These are phyloP conservation scores for Bunonema sp. DNA, from an alignment of 2,888 invertebrate genomes.

Conservation along the genomic window DNA sequence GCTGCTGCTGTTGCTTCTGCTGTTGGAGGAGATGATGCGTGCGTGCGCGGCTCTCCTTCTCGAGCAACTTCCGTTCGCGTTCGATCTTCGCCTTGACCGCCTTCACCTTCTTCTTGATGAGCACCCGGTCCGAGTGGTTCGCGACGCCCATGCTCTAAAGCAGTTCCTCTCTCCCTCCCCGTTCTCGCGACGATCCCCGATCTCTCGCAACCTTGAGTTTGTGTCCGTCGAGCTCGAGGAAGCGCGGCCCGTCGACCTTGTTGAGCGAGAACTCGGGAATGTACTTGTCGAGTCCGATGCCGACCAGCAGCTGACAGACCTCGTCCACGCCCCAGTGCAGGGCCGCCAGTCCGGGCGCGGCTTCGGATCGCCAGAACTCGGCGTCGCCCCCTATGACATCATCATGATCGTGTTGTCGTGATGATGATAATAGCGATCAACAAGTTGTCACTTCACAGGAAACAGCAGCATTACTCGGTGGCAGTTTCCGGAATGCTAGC, in stretches of 20 bases:
- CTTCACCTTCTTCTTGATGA: conserved; percentile 52
- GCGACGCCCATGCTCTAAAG: conserved; percentile 49
- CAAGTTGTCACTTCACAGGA: too few relatives aligned
- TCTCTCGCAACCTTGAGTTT: conserved; percentile 60
- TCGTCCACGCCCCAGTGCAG: conserved; percentile 39
- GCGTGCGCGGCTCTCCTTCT: conserved; percentile 60
- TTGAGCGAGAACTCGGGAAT: conserved; percentile 72
- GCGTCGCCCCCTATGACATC: too few relatives aligned
- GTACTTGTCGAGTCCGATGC: conserved; percentile 64
- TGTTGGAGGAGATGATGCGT: too few relatives aligned
- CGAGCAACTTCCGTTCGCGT: conserved; percentile 56
- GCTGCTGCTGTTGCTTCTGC: too few relatives aligned
- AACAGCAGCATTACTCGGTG: too few relatives aligned
- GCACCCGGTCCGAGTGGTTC: conserved; percentile 49
- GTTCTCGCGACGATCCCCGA: neutral
- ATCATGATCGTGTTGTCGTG: too few relatives aligned
- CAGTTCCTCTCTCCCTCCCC: neutral
- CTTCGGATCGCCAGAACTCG: conserved; percentile 43
- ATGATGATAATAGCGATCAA: too few relatives aligned
- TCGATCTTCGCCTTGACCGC: conserved; percentile 49
- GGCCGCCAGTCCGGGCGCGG: conserved; percentile 36
- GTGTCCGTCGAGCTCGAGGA: conserved; percentile 72
- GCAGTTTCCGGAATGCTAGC: too few relatives aligned
- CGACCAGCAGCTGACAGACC: conserved; percentile 38
- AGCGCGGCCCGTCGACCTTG: conserved; percentile 70